A percentile compares a stretch with the other conserved stretches of the same genome.
Evolutionary conservation across 1,140 invertebrate genomes (phyloP).

Genomic region (Ostrea denselamellosa): DNA sequence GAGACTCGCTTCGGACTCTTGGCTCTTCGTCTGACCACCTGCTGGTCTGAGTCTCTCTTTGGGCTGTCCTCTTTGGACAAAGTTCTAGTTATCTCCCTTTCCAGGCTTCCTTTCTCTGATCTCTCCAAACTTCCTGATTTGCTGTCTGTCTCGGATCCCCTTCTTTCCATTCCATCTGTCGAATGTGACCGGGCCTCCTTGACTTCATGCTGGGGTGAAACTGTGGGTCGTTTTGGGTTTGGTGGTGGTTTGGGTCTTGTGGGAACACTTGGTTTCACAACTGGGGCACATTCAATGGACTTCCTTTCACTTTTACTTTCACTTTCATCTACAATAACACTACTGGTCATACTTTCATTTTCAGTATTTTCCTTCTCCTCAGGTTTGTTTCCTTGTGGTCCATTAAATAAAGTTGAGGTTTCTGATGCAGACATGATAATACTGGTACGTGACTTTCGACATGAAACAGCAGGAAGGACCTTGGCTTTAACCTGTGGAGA

Average conservation of each 20-base stretch:
- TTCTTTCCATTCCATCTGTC: constrained; percentile 36
- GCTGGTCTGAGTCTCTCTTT: constrained; percentile 33
- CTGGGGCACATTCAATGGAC: constrained; percentile 49
- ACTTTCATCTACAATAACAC: constrained; percentile 14
- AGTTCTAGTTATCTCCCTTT: constrained; percentile 30
- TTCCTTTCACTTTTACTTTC: constrained; percentile 43
- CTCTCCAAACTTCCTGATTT: constrained; percentile 52
- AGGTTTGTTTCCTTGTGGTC: constrained; percentile 35
- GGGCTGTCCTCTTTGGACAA: constrained; percentile 38
- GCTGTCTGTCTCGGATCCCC: neutral
- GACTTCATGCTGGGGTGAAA: constrained; percentile 39
- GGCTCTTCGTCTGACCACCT: constrained; percentile 60
- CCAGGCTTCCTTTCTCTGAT: neutral
- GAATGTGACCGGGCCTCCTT: neutral
- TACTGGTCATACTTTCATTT: constrained; percentile 13
- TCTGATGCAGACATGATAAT: constrained; percentile 55
- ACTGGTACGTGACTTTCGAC: constrained; percentile 46
- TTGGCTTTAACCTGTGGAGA: constrained; percentile 62
- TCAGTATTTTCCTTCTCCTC: constrained; percentile 38
- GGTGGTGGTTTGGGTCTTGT: constrained; percentile 58
- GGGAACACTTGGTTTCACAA: constrained; percentile 57
- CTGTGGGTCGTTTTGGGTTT: constrained; percentile 44
- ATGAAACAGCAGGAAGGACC: constrained; percentile 48
- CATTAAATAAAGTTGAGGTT: constrained; percentile 20
- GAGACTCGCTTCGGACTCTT: constrained; percentile 68